A percentile compares a stretch with the other conserved stretches of the same genome.
Conservation (phyloP, 2,797 vertebrate species). For the Rhinophrynus dorsalis region DNA sequence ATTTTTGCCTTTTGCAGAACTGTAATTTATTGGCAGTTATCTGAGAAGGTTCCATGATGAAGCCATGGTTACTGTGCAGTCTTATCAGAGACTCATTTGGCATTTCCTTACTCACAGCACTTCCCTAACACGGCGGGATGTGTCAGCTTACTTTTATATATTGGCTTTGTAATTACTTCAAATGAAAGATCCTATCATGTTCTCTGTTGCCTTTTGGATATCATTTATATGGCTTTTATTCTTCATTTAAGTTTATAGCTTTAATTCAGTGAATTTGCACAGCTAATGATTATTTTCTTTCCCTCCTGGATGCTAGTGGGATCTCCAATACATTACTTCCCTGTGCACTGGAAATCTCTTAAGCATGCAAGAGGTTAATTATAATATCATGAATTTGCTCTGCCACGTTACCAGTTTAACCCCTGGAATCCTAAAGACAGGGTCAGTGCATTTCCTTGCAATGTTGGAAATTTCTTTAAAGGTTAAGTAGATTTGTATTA, state of each 20-base stretch:
- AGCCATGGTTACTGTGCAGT: slow-evolving; percentile 45
- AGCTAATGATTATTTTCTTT: too few relatives aligned
- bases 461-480: too few relatives aligned
- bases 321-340: too few relatives aligned
- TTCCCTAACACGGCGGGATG: slow-evolving; percentile 18
- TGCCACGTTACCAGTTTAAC: too few relatives aligned
- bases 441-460: too few relatives aligned
- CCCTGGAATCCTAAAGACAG: too few relatives aligned
- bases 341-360: too few relatives aligned
- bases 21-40: slow-evolving; percentile 40
- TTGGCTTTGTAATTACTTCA: slow-evolving; percentile 27
- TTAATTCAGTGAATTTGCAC: too few relatives aligned
- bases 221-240: neutral
- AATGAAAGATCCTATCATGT: slow-evolving; percentile 36
- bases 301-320: too few relatives aligned
- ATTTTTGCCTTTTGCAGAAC: slow-evolving; percentile 41
- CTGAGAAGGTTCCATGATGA: slow-evolving; percentile 35
- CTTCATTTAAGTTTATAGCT: neutral
- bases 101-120: slow-evolving; percentile 18
- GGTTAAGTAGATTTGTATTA: too few relatives aligned
- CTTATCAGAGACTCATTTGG: slow-evolving; percentile 40
- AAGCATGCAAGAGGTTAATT: too few relatives aligned
- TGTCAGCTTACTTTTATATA: slow-evolving; percentile 35
- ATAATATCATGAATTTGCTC: too few relatives aligned
- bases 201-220: slow-evolving; percentile 29